These are phyloP conservation scores for Aurelia aurita DNA, from an alignment of 30 jellyfish, hydroid and myxozoan genomes.

Conservation along the genomic window DNA sequence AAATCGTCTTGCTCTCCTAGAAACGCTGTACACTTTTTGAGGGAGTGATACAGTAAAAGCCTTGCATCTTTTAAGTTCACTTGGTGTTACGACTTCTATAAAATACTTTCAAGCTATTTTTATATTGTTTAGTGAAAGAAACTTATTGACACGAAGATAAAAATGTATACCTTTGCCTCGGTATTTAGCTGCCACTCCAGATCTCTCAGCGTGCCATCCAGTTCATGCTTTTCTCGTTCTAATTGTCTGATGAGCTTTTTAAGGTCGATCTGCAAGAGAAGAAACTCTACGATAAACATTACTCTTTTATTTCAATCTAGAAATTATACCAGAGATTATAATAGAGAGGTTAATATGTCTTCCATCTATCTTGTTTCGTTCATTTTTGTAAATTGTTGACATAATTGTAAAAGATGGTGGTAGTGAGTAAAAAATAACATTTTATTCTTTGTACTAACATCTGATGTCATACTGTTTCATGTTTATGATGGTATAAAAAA, in stretches of 20 bases:
- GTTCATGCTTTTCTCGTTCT: constrained; percentile 68
- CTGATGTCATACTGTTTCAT: too few relatives aligned
- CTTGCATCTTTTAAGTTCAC: too few relatives aligned
- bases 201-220: constrained; percentile 76
- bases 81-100: too few relatives aligned
- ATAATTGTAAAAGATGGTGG: not conserved
- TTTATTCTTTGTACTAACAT: too few relatives aligned
- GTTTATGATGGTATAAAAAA: too few relatives aligned
- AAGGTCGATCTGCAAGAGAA: constrained; percentile 50
- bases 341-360: not conserved
- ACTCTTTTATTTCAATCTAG: not conserved
- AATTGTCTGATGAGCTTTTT: constrained; percentile 42
- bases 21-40: too few relatives aligned
- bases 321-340: not conserved
- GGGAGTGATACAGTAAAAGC: too few relatives aligned
- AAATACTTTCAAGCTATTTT: too few relatives aligned
- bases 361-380: not conserved
- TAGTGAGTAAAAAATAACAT: not conserved
- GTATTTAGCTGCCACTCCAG: constrained; percentile 86
- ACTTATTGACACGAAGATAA: not conserved
- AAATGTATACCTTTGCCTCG: constrained; percentile 67
- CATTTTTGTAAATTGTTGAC: not conserved
- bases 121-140: not conserved
- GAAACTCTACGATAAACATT: not conserved
- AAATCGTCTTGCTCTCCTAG: too few relatives aligned